Percentiles rank a stretch among this genome's conserved stretches.
phyloP scores from a whole-genome alignment of 2,888 invertebrate genomes.

The Acanthosepion lycidas region DNA sequence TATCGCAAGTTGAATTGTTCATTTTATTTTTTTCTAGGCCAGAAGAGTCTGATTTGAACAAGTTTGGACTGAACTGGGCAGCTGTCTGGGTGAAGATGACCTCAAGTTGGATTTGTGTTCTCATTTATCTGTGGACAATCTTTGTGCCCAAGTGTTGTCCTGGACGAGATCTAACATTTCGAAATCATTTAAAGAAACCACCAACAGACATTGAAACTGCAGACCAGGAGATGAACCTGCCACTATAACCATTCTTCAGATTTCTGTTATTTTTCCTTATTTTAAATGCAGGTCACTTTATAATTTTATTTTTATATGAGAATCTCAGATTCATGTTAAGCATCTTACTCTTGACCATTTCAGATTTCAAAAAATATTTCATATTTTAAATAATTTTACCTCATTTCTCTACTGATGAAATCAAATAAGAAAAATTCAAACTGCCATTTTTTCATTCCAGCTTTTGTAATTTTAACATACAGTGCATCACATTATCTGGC shows the following conservation, averaged over 20 bases:
- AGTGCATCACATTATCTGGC: background rate
- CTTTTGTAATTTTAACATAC: background rate
- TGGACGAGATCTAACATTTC: slow-evolving; percentile 62
- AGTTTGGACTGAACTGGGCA: slow-evolving; percentile 75
- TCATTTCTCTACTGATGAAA: background rate
- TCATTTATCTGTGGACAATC: slow-evolving; percentile 74
- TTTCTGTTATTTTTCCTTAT: background rate
- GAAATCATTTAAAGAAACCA: background rate
- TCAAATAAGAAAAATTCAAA: background rate
- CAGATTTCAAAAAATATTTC: background rate
- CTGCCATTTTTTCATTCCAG: background rate
- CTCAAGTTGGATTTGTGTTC: slow-evolving; percentile 76
- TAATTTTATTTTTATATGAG: background rate
- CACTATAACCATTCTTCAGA: background rate
- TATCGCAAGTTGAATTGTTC: background rate
- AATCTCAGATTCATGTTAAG: background rate
- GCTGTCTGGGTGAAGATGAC: slow-evolving; percentile 77
- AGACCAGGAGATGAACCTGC: background rate
- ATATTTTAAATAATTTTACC: background rate
- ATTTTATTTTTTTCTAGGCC: slow-evolving; percentile 67
- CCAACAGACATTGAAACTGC: background rate
- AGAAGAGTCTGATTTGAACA: slow-evolving; percentile 71
- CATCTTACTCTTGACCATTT: background rate
- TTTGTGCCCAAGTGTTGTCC: slow-evolving; percentile 70
- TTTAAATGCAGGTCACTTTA: background rate